Conservation (phyloP, 1,140 invertebrate species). For the Tigriopus japonicus region DNA sequence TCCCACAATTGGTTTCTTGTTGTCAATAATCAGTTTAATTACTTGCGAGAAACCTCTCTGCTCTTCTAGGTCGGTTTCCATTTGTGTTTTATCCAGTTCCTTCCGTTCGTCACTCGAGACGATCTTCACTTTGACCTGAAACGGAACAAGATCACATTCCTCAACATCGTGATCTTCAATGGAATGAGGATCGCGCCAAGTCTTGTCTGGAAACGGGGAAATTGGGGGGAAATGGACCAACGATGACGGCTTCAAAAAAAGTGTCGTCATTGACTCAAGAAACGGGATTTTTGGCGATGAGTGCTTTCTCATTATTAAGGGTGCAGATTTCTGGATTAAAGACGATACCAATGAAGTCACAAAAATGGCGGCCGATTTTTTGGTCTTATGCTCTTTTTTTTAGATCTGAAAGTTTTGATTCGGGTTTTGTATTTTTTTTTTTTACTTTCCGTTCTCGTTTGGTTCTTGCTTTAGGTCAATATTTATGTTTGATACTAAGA, state of each 20-base stretch:
- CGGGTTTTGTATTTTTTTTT: too few relatives aligned
- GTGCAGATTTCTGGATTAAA: too few relatives aligned
- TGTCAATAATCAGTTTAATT: slow-evolving; percentile 34
- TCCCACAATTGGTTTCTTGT: slow-evolving; percentile 47
- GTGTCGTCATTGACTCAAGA: slow-evolving; percentile 22
- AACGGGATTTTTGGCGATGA: too few relatives aligned
- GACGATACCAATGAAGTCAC: too few relatives aligned
- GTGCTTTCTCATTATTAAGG: too few relatives aligned
- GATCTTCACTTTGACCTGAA: slow-evolving; percentile 12
- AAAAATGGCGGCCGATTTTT: too few relatives aligned
- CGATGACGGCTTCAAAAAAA: slow-evolving; percentile 20
- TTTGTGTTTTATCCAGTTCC: slow-evolving; percentile 4
- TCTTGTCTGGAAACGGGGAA: slow-evolving; percentile 11
- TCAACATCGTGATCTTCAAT: neutral
- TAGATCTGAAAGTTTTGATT: too few relatives aligned
- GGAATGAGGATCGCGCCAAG: neutral
- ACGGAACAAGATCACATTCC: neutral
- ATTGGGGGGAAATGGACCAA: slow-evolving; percentile 12
- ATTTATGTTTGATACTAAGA: too few relatives aligned
- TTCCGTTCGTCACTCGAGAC: slow-evolving; percentile 10
- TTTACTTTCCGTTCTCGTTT: too few relatives aligned
- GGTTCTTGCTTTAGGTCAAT: too few relatives aligned
- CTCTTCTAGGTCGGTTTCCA: slow-evolving; percentile 16
- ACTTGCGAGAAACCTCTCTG: slow-evolving; percentile 45
- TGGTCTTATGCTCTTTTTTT: too few relatives aligned